Evolutionary conservation across 1,140 invertebrate genomes (phyloP), one percentile per base, ranked within the genome.

Genomic region (Ceratina australensis): DNA sequence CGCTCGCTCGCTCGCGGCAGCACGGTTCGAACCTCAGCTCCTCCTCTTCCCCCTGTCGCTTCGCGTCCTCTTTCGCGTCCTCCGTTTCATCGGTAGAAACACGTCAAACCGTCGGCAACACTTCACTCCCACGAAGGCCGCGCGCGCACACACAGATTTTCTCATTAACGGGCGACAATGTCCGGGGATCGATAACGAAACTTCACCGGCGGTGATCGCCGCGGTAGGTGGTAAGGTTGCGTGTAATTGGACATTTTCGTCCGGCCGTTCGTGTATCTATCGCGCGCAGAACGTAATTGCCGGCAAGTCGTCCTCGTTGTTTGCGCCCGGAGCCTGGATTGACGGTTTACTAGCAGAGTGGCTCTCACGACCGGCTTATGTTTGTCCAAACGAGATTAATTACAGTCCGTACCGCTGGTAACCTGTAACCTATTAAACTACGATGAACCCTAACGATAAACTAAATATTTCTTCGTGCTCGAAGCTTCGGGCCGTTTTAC

Each of bases 161-260:
- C 78, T 79, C 78, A 79, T 79, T 79, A 79, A 79, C 72, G 78
- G 64, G 65, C 72, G 72, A 76, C 54, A 73, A 73, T 79, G 71
- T 79, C 63, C 26, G 5, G n/a, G 47, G 72, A 76, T 79, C 78
- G 78, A 79, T 79, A 79, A 75, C 72, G 78, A 61, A 63, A 54
- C 64, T 24, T 69, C 77, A 66, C 61, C 61, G 69, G 78, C 74
- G 72, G 82, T 78, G 77, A 82, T 85, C 82, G 78, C 76, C 82
- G 69, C 79, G 74, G 72, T 80, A 75, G 65, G 72, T 69, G 63
- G 68, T 83, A 80, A 81, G 69, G 71, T 72, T 76, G 72, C 79
- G 74, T 81, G 76, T 85, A 83, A 79, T 79, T 76, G 78, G 78
- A 67, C 72, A 66, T 79, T 81, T 78, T 56, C 72, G 69, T 60